A percentile compares a stretch with the other conserved stretches of the same genome.
These are phyloP conservation scores for Glomeris maerens DNA, from an alignment of 1,140 invertebrate species.

Conservation along the genomic window DNA sequence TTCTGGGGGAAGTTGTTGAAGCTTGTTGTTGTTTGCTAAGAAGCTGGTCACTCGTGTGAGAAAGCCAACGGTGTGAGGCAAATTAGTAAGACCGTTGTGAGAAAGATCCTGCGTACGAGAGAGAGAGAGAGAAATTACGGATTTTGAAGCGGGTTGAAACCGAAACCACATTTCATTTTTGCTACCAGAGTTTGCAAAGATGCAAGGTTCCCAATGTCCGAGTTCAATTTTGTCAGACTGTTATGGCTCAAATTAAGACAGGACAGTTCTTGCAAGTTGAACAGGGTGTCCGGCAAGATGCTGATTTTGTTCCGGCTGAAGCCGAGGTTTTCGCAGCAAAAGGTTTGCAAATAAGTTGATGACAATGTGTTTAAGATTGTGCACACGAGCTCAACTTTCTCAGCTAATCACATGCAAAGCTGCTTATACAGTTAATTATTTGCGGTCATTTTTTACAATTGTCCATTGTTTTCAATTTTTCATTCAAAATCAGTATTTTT, in stretches of 20 bases:
- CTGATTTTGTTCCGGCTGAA: conserved; percentile 34
- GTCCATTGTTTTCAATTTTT: no score
- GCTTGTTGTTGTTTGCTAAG: conserved; percentile 42
- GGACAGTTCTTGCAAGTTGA: conserved; percentile 23
- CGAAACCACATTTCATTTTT: conserved; percentile 7
- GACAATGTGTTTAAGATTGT: no score
- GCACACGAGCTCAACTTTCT: no score
- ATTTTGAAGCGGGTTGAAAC: conserved; percentile 11
- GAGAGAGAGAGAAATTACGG: no score
- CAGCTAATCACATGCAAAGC: no score
- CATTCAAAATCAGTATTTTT: no score
- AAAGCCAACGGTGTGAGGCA: conserved; percentile 44
- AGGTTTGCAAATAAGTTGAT: no score
- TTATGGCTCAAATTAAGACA: conserved; percentile 30
- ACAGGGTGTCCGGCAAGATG: conserved; percentile 26
- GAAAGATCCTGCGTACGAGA: conserved; percentile 29
- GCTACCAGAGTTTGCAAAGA: conserved; percentile 33
- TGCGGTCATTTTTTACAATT: no score
- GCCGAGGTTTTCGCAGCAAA: no score
- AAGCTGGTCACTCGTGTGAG: conserved; percentile 40
- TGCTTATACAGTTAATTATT: no score
- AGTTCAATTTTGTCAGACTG: conserved; percentile 24
- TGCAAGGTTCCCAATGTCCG: conserved; percentile 29
- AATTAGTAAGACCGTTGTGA: conserved; percentile 37
- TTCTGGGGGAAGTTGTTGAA: conserved; percentile 40